Evolutionary conservation across 2,797 vertebrate genomes (phyloP), one percentile per base, ranked within the genome.

Genomic region (Neoniphon sammara): DNA sequence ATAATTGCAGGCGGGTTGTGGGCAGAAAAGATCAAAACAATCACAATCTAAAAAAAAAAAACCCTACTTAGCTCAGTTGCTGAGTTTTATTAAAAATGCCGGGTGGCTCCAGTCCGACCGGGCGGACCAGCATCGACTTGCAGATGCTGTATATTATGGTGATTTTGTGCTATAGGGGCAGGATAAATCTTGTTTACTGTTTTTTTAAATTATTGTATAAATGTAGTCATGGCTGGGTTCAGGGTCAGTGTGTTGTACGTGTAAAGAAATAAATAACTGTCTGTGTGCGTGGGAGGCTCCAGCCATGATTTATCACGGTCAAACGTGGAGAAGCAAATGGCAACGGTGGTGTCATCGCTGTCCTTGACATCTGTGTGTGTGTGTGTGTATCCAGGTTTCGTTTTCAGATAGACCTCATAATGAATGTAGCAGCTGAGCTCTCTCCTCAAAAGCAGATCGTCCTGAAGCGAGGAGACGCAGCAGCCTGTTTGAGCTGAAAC

Each of bases 331-430:
- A 49, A 11, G 36, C 49, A 46, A 42, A 46, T 31, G 21, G 36
- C 36, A 39, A 49, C 2, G 14, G 50, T 14, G 59, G 17, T 64
- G 68, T 72, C 66, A 39, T 75, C 64, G n/a, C 21, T 65, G 61
- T 70, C 71, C 77, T 78, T 81, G 78, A 62, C 77, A 23, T 47
- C 68, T 68, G 42, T 44, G 44, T 59, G 50, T 30, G 65, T 20
- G 27, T 47, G 58, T 53, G 57, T 46, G 0, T 63, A 14, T 55
- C 1, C 11, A 8, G 0, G 9, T 30, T 2, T 52, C 9, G 17
- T 10, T 4, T 12, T 34, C 31, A 34, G 2, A 34, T 34, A 34
- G 31, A 34, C 31, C 31, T 34, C 31, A 34, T 34, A 4, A 8
- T 10, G 36, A 9, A 10, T 11, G 36, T 36, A 34, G 7, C 31